A percentile compares a stretch with the other conserved stretches of the same genome.
Conservation (phyloP, 2,888 invertebrate genomes). For the Meloe dianella region DNA sequence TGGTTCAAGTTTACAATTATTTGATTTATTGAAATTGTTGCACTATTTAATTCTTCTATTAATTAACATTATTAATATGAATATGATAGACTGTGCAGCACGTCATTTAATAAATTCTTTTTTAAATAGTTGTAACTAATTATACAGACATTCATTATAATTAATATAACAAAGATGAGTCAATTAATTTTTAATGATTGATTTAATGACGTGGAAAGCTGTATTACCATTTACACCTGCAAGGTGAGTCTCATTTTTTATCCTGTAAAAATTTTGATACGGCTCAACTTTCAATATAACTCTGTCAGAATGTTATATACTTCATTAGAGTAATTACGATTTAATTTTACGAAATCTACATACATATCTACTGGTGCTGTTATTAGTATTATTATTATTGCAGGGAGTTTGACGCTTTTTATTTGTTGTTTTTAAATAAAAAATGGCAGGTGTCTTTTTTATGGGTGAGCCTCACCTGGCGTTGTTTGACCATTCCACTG, state of each 20-base stretch:
- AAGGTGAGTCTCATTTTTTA: not conserved
- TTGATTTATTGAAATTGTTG: too few species aligned
- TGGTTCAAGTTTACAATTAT: too few species aligned
- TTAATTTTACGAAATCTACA: not conserved
- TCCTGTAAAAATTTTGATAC: not conserved
- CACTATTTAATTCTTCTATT: not conserved
- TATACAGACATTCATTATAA: not conserved
- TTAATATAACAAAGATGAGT: not conserved
- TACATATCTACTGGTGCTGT: not conserved
- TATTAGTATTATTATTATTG: not conserved
- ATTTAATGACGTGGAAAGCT: not conserved
- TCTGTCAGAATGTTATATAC: not conserved
- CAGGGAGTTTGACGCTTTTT: not conserved
- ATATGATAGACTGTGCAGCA: not conserved
- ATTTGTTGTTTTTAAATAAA: too few species aligned
- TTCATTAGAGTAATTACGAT: not conserved
- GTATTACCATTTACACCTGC: not conserved
- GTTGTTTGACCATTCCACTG: slow-evolving; percentile 25
- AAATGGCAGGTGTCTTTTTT: slow-evolving; percentile 45
- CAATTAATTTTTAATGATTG: slow-evolving; percentile 6
- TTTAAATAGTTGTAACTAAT: not conserved
- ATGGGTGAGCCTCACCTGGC: slow-evolving; percentile 36
- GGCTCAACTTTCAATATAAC: not conserved
- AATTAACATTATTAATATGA: not conserved
- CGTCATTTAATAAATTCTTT: not conserved